Base-by-base conservation (phyloP, 2,113 vertebrate genomes). In the Mastomys coucha region DNA sequence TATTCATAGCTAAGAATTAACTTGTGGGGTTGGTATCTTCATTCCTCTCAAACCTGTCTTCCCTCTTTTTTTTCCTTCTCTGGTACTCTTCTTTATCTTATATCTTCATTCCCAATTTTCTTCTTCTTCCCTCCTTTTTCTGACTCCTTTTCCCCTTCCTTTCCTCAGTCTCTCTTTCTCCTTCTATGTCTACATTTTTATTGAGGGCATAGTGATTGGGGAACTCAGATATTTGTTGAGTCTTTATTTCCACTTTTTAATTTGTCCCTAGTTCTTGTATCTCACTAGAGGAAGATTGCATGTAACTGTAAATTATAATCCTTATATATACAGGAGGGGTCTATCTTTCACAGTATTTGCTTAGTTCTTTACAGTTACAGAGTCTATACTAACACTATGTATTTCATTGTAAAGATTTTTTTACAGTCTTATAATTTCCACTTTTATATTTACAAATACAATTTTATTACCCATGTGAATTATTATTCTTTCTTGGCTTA, bases 331-430 rank as follows among this genome's bases (percentile, higher is more conserved):
- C 31, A 87, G 63, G 76, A 53, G 19, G 0, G 13, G 75, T 28
- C 13, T 80, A 6, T 45, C 14, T 56, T 91, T 87, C 86, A 81
- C 20, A 70, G 8, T 70, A 3, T 93, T 89, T 87, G 36, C 58
- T 84, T 96, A 89, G 33, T 9, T 72, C 4, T 81, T n/a, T 87
- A 65, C 26, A 65, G 26, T 28, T 11, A 65, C 24, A 65, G 26
- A 82, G 92, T 70, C 24, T 49, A 81, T 14, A 10, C 53, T 86
- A 39, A 51, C 69, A 3, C 26, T 56, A 72, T 42, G 7, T 63
- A 85, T 56, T 16, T 94, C 51, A 94, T 92, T 36, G 45, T 76
- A 75, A 87, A 76, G 7, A 51, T 92, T 89, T 97, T 90, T 89
- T 51, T 63, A 17, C 7, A 78, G 6, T 90, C 42, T 96, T 94